Evolutionary conservation across 2,888 invertebrate species (phyloP).

Genomic region (Drosophila pseudotalamancana): DNA sequence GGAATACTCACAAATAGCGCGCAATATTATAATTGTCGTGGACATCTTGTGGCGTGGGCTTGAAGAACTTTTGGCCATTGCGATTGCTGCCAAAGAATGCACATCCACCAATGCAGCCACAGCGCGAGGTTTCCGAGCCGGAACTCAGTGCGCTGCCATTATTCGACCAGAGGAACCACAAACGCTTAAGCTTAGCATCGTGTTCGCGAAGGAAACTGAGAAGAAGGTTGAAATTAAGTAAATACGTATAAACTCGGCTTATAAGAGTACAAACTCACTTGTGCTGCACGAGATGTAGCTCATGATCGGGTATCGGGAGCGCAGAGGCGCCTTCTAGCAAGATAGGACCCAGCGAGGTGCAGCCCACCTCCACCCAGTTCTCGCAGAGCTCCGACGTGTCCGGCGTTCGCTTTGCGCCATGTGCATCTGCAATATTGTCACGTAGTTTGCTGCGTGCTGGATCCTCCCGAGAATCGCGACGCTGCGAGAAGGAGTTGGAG

Average conservation of each 20-base stretch:
- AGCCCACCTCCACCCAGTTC: conserved; percentile 96
- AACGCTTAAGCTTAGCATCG: conserved; percentile 92
- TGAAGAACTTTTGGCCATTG: conserved; percentile 95
- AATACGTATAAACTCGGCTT: background rate
- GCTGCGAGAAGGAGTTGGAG: conserved; percentile 83
- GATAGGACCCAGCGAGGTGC: conserved; percentile 94
- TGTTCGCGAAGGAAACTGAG: conserved; percentile 89
- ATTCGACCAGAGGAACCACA: conserved; percentile 97
- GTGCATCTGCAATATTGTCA: conserved; percentile 79
- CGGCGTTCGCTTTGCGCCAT: conserved; percentile 72
- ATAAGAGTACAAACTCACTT: conserved; percentile 85
- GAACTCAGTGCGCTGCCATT: conserved; percentile 79
- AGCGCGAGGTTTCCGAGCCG: conserved; percentile 89
- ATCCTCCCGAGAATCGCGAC: conserved; percentile 83
- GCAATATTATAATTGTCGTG: conserved; percentile 93
- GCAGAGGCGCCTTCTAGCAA: conserved; percentile 95
- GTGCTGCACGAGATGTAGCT: conserved; percentile 91
- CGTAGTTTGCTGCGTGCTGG: conserved; percentile 75
- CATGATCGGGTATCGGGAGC: conserved; percentile 90
- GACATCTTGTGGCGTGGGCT: conserved; percentile 91
- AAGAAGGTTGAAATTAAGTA: too few species aligned
- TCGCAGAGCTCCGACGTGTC: conserved; percentile 85
- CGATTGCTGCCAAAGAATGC: conserved; percentile 96
- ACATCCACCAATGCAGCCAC: conserved; percentile 98
- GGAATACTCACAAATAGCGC: conserved; percentile 83